phyloP scores from a whole-genome alignment of 1,140 invertebrate species.

The Drosophila eugracilis region DNA sequence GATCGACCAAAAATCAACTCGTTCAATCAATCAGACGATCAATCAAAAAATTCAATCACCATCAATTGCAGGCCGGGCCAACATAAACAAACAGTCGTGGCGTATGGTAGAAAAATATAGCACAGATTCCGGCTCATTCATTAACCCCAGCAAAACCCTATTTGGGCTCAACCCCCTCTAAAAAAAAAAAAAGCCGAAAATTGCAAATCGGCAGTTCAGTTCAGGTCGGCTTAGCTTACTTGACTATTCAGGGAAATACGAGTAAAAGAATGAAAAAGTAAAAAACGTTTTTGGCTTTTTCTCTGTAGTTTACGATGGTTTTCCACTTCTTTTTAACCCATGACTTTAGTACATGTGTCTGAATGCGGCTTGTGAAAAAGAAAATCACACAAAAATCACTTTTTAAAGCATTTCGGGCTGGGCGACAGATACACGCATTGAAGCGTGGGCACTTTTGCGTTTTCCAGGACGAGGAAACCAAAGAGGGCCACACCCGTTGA shows the following conservation, averaged over 20 bases:
- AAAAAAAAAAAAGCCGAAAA: constrained; percentile 40
- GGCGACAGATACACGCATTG: constrained; percentile 70
- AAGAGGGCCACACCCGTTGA: constrained; percentile 20
- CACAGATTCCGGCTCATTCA: constrained; percentile 62
- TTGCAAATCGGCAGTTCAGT: constrained; percentile 61
- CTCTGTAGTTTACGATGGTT: constrained; percentile 49
- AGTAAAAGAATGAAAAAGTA: neutral
- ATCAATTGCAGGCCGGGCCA: constrained; percentile 63
- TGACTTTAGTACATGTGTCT: constrained; percentile 35
- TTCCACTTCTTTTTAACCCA: constrained; percentile 24
- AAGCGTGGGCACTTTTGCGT: constrained; percentile 78
- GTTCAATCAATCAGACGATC: constrained; percentile 79
- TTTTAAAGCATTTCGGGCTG: constrained; percentile 68
- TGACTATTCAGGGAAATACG: constrained; percentile 27
- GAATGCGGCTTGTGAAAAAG: constrained; percentile 54
- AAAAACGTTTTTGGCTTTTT: constrained; percentile 19
- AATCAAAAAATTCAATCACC: constrained; percentile 79
- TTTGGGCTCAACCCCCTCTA: constrained; percentile 45
- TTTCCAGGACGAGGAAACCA: constrained; percentile 34
- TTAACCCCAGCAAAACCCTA: constrained; percentile 63
- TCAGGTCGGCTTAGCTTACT: constrained; percentile 33
- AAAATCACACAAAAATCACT: constrained; percentile 79
- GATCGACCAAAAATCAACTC: constrained; percentile 27
- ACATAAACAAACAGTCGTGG: constrained; percentile 23
- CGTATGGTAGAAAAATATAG: constrained; percentile 22